Conservation (phyloP, 2,888 invertebrate species). For the Stegana nigrithorax region DNA sequence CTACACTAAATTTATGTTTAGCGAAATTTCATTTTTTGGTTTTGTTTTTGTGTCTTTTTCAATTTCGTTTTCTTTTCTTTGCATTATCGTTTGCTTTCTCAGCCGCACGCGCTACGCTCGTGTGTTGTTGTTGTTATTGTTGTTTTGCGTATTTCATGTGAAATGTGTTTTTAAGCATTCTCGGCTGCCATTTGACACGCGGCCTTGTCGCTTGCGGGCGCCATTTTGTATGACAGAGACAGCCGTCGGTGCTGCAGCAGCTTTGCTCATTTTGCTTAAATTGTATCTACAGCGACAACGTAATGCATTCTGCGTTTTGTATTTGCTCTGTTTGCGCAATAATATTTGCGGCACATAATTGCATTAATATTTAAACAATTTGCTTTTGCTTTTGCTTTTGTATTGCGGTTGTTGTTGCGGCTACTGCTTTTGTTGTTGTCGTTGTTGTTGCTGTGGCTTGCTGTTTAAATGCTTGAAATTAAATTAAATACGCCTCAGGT, state of each 20-base stretch:
- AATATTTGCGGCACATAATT: constrained; percentile 65
- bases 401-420: constrained; percentile 28
- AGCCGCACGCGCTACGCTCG: no score
- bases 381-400: constrained; percentile 9
- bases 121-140: no score
- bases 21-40: neutral
- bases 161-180: constrained; percentile 4
- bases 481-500: constrained; percentile 60
- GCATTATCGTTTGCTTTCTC: no score
- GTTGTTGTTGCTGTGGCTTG: constrained; percentile 35
- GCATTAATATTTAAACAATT: constrained; percentile 65
- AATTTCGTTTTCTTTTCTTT: neutral
- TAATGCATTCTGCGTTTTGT: no score
- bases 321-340: constrained; percentile 59
- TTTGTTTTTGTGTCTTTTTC: neutral
- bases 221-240: no score
- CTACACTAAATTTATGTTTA: constrained; percentile 10
- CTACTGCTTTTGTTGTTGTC: constrained; percentile 32
- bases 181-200: neutral
- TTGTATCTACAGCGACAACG: no score
- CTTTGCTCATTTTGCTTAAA: no score
- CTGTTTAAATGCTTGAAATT: constrained; percentile 57
- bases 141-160: no score
- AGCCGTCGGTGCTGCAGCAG: no score
- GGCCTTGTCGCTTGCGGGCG: neutral